These are phyloP conservation scores for Rynchops niger DNA, from an alignment of 2,113 vertebrate species.

Conservation along the genomic window DNA sequence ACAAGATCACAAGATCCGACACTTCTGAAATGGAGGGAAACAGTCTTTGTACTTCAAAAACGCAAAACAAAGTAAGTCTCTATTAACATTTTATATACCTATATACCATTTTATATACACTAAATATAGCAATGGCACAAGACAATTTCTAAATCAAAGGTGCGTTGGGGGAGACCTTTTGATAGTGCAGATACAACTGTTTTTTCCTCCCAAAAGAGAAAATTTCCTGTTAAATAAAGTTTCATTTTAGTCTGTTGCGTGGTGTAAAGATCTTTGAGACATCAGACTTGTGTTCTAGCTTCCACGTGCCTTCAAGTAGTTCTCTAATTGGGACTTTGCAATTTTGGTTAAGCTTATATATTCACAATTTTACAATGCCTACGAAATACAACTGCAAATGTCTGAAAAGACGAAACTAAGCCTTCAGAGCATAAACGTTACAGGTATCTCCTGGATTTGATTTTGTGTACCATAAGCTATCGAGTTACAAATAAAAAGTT, in stretches of 20 bases:
- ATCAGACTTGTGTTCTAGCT: not conserved
- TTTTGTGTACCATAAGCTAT: not conserved
- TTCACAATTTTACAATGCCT: not conserved
- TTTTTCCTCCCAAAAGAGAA: not conserved
- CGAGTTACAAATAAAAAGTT: constrained; percentile 9
- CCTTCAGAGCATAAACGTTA: not conserved
- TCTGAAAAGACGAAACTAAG: not conserved
- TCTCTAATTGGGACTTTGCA: not conserved
- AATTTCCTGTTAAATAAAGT: not conserved
- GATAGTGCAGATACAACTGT: not conserved
- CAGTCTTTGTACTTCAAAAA: not conserved
- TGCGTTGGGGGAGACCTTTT: not conserved
- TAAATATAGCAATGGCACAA: not conserved
- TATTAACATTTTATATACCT: not conserved
- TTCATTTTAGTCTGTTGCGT: not conserved
- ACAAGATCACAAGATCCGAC: not conserved
- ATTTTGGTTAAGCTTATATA: not conserved
- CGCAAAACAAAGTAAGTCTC: not conserved
- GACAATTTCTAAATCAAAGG: not conserved
- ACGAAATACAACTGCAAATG: not conserved
- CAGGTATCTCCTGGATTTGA: not conserved
- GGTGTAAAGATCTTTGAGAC: not conserved
- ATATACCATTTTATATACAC: no score
- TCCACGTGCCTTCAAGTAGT: not conserved
- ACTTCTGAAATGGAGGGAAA: not conserved